A percentile compares a stretch with the other conserved stretches of the same genome.
Evolutionary conservation across 2,113 vertebrate genomes (phyloP).

Genomic region (Piprites chloris): DNA sequence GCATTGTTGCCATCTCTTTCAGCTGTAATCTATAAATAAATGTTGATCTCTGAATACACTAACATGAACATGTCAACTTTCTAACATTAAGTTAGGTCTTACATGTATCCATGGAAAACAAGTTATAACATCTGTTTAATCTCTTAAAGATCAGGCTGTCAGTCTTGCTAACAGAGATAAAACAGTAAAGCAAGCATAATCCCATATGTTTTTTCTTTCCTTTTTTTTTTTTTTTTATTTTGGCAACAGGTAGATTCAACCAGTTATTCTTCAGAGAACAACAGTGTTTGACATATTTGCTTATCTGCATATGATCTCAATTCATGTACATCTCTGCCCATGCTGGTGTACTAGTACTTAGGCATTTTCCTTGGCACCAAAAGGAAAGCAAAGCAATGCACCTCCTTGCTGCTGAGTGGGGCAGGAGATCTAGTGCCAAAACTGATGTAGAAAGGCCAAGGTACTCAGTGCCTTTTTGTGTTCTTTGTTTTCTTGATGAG

Average conservation of each 20-base stretch:
- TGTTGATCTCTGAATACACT: background rate
- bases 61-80: background rate
- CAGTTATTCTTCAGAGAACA: background rate
- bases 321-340: background rate
- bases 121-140: background rate
- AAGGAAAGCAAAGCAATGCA: background rate
- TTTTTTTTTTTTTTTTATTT: background rate
- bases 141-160: background rate
- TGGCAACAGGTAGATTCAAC: background rate
- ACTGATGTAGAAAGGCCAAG: background rate
- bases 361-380: background rate
- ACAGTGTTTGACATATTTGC: background rate
- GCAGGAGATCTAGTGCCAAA: background rate
- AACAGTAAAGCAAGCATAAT: background rate
- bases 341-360: background rate
- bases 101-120: background rate
- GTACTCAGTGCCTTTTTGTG: background rate
- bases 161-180: background rate
- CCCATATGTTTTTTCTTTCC: background rate
- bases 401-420: background rate
- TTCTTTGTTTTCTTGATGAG: background rate
- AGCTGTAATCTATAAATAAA: background rate
- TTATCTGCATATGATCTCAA: background rate
- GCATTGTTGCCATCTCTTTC: background rate
- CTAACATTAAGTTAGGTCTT: background rate